These are phyloP conservation scores for Carabus problematicus DNA, from an alignment of 2,888 invertebrate genomes.

Conservation along the genomic window DNA sequence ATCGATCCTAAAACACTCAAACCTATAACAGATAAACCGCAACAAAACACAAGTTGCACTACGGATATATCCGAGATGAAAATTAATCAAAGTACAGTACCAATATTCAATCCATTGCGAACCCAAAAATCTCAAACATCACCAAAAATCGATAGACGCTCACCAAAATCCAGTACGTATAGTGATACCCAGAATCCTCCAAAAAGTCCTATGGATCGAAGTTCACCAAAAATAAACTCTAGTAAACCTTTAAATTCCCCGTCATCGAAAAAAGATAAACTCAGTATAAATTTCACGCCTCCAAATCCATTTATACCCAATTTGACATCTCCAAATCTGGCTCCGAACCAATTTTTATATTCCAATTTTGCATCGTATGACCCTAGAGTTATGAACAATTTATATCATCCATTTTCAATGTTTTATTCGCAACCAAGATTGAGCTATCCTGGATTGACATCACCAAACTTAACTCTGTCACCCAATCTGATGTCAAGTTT, in stretches of 20 bases:
- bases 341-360: slow-evolving; percentile 57
- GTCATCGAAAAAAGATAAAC: slow-evolving; percentile 48
- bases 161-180: slow-evolving; percentile 49
- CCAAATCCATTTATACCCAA: slow-evolving; percentile 59
- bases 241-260: slow-evolving; percentile 22
- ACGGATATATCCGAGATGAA: slow-evolving; percentile 52
- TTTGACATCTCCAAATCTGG: slow-evolving; percentile 55
- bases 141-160: slow-evolving; percentile 54
- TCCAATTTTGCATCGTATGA: slow-evolving; percentile 57
- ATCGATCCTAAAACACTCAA: slow-evolving; percentile 67
- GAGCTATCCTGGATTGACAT: slow-evolving; percentile 29
- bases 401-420: slow-evolving; percentile 50
- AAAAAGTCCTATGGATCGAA: slow-evolving; percentile 29
- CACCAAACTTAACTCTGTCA: slow-evolving; percentile 19
- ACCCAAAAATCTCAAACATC: slow-evolving; percentile 52
- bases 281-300: slow-evolving; percentile 57
- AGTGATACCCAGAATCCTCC: background rate
- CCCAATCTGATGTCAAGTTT: slow-evolving; percentile 36
- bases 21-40: slow-evolving; percentile 60
- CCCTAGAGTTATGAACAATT: slow-evolving; percentile 54
- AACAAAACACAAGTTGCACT: slow-evolving; percentile 43
- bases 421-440: slow-evolving; percentile 30
- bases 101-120: slow-evolving; percentile 59
- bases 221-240: slow-evolving; percentile 22
- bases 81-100: slow-evolving; percentile 59